These are phyloP conservation scores for Bufotes viridis DNA, from an alignment of 2,797 vertebrate genomes.

Conservation along the genomic window DNA sequence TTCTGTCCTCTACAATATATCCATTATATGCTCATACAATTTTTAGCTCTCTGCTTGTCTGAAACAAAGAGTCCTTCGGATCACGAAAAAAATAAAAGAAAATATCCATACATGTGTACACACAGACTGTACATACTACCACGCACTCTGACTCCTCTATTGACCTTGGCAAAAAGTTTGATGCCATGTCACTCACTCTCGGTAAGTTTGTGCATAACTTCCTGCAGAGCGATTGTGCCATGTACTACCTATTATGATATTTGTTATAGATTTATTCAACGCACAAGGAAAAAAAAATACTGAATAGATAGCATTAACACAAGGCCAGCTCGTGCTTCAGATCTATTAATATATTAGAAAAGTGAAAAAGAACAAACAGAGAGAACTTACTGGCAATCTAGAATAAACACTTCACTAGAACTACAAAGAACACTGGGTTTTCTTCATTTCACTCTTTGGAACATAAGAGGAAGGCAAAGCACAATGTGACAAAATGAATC, in stretches of 20 bases:
- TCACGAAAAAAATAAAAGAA: background rate
- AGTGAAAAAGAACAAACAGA: constrained; percentile 56
- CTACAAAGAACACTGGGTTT: constrained; percentile 51
- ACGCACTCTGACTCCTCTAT: constrained; percentile 7
- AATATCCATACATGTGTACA: background rate
- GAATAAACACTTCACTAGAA: constrained; percentile 11
- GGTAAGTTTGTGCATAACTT: background rate
- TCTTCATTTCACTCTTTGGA: constrained; percentile 40
- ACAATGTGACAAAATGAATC: constrained; percentile 31
- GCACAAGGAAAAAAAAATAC: constrained; percentile 68
- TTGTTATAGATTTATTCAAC: constrained; percentile 48
- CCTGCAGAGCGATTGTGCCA: background rate
- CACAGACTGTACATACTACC: background rate
- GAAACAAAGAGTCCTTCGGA: background rate
- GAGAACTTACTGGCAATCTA: constrained; percentile 45
- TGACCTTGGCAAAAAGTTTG: constrained; percentile 46
- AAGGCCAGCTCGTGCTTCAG: constrained; percentile 76
- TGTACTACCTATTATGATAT: background rate
- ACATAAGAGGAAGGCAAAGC: constrained; percentile 10
- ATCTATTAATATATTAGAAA: constrained; percentile 69
- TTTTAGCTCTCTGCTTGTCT: background rate
- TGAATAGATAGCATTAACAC: constrained; percentile 73
- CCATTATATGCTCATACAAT: background rate
- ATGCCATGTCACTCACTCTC: background rate
- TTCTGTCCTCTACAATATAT: background rate